Percentiles rank a stretch among this genome's conserved stretches.
Conservation (phyloP, 2,797 vertebrate genomes). For the Aviceda cuculoides region DNA sequence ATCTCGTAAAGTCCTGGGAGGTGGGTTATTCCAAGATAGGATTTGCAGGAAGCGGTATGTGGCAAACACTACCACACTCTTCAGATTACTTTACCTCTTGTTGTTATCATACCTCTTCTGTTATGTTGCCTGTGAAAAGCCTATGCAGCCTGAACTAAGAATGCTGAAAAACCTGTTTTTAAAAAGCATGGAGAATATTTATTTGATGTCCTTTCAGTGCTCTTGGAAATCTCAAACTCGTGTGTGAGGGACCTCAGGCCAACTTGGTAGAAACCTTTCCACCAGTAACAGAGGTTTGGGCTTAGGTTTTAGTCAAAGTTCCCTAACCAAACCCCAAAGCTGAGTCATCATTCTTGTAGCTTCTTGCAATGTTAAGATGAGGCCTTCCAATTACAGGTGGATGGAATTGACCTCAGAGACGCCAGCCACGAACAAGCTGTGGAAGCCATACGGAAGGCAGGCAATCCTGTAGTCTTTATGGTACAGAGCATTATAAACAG, state of each 20-base stretch:
- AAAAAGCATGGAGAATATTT: background rate
- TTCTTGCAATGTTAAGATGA: conserved; percentile 71
- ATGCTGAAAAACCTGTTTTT: background rate
- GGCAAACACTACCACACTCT: background rate
- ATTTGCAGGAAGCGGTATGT: background rate
- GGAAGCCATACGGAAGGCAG: conserved; percentile 96
- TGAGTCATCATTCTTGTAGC: conserved; percentile 49
- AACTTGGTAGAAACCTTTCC: background rate
- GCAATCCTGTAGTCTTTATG: conserved; percentile 93
- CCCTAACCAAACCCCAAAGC: background rate
- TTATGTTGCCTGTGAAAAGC: background rate
- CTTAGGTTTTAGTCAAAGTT: background rate
- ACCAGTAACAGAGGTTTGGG: background rate
- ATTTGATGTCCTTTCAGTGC: background rate
- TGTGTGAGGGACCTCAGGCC: background rate
- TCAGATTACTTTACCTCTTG: background rate
- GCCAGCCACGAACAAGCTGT: conserved; percentile 98
- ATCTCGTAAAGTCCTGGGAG: background rate
- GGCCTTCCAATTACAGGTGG: conserved; percentile 87
- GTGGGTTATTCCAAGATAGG: background rate
- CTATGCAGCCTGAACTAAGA: background rate
- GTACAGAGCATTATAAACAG: conserved; percentile 95
- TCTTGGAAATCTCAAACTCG: background rate
- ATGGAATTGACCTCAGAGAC: conserved; percentile 92
- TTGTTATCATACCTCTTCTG: background rate